Evolutionary conservation across 2,113 vertebrate genomes (phyloP).

Genomic region (Anarrhichthys ocellatus): DNA sequence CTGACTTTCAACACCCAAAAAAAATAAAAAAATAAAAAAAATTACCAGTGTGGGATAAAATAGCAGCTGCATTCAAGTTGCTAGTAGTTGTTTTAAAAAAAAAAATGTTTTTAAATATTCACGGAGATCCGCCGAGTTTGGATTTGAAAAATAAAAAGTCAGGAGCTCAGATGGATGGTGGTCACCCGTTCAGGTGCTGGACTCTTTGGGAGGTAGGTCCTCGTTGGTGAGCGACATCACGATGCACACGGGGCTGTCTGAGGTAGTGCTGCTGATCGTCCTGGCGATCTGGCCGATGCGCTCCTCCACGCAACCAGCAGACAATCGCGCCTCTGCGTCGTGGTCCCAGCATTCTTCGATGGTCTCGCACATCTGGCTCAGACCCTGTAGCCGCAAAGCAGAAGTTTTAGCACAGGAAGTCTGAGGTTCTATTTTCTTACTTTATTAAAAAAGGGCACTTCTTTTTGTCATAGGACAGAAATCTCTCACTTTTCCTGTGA

Average conservation of each 20-base stretch:
- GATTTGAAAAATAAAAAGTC: conserved; percentile 59
- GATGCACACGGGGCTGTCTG: conserved; percentile 96
- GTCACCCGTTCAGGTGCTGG: conserved; percentile 90
- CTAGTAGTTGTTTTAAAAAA: conserved; percentile 48
- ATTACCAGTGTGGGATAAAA: conserved; percentile 75
- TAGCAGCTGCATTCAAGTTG: conserved; percentile 80
- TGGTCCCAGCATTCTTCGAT: conserved; percentile 99
- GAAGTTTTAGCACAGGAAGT: neutral
- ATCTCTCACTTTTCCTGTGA: neutral
- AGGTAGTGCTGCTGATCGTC: conserved; percentile 92
- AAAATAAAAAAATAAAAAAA: neutral
- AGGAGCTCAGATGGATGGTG: conserved; percentile 60
- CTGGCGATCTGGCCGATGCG: conserved; percentile 94
- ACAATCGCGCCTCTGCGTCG: conserved; percentile 95
- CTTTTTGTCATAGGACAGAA: neutral
- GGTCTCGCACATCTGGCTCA: conserved; percentile 96
- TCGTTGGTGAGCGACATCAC: conserved; percentile 97
- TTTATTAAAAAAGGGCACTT: neutral
- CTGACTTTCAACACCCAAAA: conserved; percentile 52
- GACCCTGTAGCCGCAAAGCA: conserved; percentile 84
- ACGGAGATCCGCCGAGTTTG: conserved; percentile 75
- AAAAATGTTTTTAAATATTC: conserved; percentile 68
- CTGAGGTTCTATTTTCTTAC: neutral
- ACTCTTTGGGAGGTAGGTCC: conserved; percentile 99
- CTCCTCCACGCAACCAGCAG: conserved; percentile 96